These are phyloP conservation scores for Chaetodon trifasciatus DNA, from an alignment of 2,797 vertebrate species.

Conservation along the genomic window DNA sequence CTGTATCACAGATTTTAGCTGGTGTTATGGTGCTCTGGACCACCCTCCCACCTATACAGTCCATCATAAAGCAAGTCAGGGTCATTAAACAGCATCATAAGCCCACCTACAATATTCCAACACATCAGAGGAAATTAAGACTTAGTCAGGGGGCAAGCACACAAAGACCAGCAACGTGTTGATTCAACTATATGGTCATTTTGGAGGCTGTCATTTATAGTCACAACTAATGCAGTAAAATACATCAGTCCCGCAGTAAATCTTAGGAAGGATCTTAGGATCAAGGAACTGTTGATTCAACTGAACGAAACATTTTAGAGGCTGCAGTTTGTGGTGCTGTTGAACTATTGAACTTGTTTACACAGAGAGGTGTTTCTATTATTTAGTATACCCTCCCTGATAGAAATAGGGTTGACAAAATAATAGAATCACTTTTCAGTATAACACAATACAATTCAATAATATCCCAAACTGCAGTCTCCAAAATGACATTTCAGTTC, in stretches of 20 bases:
- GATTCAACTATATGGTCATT: neutral
- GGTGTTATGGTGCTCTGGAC: neutral
- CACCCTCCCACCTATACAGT: too few species aligned
- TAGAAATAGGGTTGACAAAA: neutral
- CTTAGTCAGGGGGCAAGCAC: neutral
- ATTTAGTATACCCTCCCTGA: neutral
- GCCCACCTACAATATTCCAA: neutral
- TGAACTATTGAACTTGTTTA: neutral
- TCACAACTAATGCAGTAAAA: neutral
- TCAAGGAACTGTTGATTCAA: conserved; percentile 1
- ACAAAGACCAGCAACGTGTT: neutral
- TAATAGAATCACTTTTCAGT: neutral
- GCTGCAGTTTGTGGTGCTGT: neutral
- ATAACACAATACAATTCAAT: neutral
- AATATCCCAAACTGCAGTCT: neutral
- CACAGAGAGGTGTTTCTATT: neutral
- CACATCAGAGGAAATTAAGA: neutral
- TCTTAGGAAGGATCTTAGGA: too few species aligned
- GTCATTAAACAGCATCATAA: neutral
- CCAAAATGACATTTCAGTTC: neutral
- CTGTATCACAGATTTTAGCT: neutral
- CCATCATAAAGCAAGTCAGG: too few species aligned
- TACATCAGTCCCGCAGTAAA: neutral
- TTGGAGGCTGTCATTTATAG: neutral
- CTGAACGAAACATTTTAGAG: neutral